phyloP scores from a whole-genome alignment of 2,797 vertebrate species.

The Chlorospingus flavigularis region DNA sequence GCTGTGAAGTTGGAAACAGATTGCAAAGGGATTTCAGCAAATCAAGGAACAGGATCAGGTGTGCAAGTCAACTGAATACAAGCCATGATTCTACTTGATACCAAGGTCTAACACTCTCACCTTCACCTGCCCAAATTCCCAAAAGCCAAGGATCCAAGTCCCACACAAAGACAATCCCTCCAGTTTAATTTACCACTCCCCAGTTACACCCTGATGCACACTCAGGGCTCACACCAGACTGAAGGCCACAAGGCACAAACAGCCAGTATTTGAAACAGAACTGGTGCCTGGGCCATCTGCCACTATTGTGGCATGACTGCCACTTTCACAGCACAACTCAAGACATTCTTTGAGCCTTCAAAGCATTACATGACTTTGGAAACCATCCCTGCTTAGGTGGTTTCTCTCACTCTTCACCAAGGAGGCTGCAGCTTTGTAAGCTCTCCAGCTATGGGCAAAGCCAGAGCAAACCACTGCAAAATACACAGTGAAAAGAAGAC shows the following conservation, averaged over 20 bases:
- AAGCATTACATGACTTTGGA: not conserved
- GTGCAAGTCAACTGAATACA: not conserved
- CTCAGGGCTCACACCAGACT: not conserved
- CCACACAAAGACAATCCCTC: not conserved
- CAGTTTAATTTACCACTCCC: not conserved
- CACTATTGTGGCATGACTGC: rapidly evolving
- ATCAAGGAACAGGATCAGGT: not conserved
- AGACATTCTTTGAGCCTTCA: not conserved
- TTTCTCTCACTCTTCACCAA: not conserved
- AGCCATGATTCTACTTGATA: not conserved
- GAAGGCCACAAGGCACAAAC: not conserved
- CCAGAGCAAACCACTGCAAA: not conserved
- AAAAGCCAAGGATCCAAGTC: not conserved
- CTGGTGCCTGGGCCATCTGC: not conserved
- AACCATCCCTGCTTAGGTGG: not conserved
- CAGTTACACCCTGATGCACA: not conserved
- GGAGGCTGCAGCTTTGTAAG: not conserved
- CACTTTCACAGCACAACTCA: not conserved
- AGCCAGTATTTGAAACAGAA: not conserved
- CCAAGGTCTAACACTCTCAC: not conserved
- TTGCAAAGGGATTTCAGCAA: not conserved
- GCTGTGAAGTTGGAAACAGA: not conserved
- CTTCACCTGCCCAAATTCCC: not conserved
- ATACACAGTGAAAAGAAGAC: not conserved
- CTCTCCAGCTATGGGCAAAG: not conserved